Percentiles rank a stretch among this genome's conserved stretches.
These are phyloP conservation scores for Rutpela maculata DNA, from an alignment of 2,888 invertebrate species.

Conservation along the genomic window DNA sequence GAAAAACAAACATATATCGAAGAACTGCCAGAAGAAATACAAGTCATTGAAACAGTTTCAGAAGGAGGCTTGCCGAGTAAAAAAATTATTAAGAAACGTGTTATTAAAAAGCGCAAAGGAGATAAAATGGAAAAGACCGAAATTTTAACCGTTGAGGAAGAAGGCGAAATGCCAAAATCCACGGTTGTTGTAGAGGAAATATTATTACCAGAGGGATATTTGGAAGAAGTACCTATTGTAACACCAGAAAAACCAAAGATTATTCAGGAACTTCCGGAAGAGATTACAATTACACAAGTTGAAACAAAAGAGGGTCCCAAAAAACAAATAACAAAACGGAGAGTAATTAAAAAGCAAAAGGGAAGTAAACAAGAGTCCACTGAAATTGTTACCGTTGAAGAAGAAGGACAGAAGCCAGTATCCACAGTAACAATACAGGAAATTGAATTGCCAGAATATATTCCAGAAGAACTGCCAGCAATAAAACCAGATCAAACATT, in stretches of 20 bases:
- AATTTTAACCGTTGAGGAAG: slow-evolving; percentile 66
- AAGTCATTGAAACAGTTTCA: slow-evolving; percentile 63
- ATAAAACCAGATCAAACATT: background rate
- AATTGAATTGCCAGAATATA: slow-evolving; percentile 53
- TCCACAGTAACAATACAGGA: slow-evolving; percentile 63
- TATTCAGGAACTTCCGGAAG: slow-evolving; percentile 70
- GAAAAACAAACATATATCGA: slow-evolving; percentile 52
- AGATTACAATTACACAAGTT: slow-evolving; percentile 70
- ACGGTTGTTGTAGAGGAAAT: slow-evolving; percentile 67
- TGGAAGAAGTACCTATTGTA: slow-evolving; percentile 54
- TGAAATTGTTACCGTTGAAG: slow-evolving; percentile 67
- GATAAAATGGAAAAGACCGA: slow-evolving; percentile 63
- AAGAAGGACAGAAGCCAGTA: slow-evolving; percentile 68
- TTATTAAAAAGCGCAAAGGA: slow-evolving; percentile 66
- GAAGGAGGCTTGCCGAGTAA: slow-evolving; percentile 61
- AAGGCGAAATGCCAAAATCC: slow-evolving; percentile 69
- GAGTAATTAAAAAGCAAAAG: slow-evolving; percentile 71
- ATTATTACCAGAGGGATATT: slow-evolving; percentile 57
- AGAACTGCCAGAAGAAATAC: slow-evolving; percentile 62
- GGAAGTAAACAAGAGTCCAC: slow-evolving; percentile 69
- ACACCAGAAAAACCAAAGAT: slow-evolving; percentile 57
- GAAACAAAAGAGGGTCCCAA: slow-evolving; percentile 60
- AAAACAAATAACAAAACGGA: slow-evolving; percentile 69
- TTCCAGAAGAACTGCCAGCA: slow-evolving; percentile 45
- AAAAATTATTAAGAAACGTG: slow-evolving; percentile 65